These are phyloP conservation scores for Drosophila kuntzei DNA, from an alignment of 2,888 invertebrate genomes.

Conservation along the genomic window DNA sequence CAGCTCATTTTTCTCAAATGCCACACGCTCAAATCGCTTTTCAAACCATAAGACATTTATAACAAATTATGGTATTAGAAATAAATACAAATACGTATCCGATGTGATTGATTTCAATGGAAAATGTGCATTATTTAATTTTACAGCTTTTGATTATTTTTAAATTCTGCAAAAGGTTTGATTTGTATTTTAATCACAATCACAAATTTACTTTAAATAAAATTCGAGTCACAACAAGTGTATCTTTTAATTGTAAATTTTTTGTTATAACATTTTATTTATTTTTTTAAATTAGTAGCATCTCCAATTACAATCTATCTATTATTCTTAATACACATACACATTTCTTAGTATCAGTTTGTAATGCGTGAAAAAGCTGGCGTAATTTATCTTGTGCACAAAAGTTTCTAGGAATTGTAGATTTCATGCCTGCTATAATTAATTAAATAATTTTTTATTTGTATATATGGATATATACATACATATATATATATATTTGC, in stretches of 20 bases:
- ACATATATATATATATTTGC: constrained; percentile 13
- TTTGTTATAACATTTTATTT: not conserved
- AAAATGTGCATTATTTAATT: constrained; percentile 28
- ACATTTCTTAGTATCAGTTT: constrained; percentile 31
- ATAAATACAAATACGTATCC: not conserved
- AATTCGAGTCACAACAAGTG: not conserved
- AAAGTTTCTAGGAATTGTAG: constrained; percentile 57
- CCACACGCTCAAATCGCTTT: constrained; percentile 59
- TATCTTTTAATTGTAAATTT: not conserved
- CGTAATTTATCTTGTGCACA: constrained; percentile 49
- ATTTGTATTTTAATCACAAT: too few species aligned
- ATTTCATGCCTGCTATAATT: constrained; percentile 65
- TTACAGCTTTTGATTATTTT: too few species aligned
- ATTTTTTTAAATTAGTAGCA: constrained; percentile 1
- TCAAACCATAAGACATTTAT: constrained; percentile 36
- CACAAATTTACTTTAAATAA: not conserved
- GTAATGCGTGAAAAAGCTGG: constrained; percentile 38
- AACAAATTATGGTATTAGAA: constrained; percentile 44
- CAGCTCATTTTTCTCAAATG: constrained; percentile 51
- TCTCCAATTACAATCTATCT: constrained; percentile 26
- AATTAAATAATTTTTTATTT: constrained; percentile 69
- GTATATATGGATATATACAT: constrained; percentile 23
- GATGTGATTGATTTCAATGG: constrained; percentile 1
- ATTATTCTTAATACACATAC: constrained; percentile 19
- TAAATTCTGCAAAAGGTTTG: not conserved